Percentiles rank a stretch among this genome's conserved stretches.
Evolutionary conservation across 2,113 vertebrate species (phyloP).

Genomic region (Bubo blakistoni): DNA sequence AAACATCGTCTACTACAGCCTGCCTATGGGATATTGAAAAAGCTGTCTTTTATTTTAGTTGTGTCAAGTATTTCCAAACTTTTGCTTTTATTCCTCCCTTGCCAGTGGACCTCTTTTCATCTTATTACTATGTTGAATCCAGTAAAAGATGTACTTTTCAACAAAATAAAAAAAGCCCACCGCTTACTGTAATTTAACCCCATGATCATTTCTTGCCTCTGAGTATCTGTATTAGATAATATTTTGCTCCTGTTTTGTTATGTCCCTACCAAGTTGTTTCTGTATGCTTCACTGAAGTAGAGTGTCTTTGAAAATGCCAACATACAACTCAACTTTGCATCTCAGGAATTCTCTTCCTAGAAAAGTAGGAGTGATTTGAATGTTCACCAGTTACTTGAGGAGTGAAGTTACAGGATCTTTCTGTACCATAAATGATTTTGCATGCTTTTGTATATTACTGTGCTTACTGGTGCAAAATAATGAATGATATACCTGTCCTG

Average conservation of each 20-base stretch:
- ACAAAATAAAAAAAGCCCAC: conserved; percentile 59
- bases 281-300: not conserved
- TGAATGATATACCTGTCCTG: not conserved
- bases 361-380: not conserved
- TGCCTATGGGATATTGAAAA: conserved; percentile 10
- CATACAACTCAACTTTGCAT: not conserved
- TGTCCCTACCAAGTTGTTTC: not conserved
- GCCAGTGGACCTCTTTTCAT: conserved; percentile 25
- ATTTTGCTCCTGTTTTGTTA: not conserved
- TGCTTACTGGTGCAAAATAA: conserved; percentile 6
- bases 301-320: conserved; percentile 8
- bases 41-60: conserved; percentile 39
- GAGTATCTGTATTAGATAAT: conserved; percentile 21
- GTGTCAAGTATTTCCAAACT: conserved; percentile 4
- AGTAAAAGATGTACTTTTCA: conserved; percentile 54
- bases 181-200: conserved; percentile 46
- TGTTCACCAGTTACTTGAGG: not conserved
- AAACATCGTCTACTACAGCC: not conserved
- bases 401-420: not conserved
- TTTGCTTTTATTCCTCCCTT: conserved; percentile 51
- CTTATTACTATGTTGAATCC: conserved; percentile 27
- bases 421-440: not conserved
- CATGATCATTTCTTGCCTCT: conserved; percentile 48
- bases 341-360: conserved; percentile 32
- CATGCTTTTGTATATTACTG: conserved; percentile 9